Base-by-base conservation (phyloP, 30 jellyfish, hydroid and myxozoan species). In the Pelagia noctiluca region DNA sequence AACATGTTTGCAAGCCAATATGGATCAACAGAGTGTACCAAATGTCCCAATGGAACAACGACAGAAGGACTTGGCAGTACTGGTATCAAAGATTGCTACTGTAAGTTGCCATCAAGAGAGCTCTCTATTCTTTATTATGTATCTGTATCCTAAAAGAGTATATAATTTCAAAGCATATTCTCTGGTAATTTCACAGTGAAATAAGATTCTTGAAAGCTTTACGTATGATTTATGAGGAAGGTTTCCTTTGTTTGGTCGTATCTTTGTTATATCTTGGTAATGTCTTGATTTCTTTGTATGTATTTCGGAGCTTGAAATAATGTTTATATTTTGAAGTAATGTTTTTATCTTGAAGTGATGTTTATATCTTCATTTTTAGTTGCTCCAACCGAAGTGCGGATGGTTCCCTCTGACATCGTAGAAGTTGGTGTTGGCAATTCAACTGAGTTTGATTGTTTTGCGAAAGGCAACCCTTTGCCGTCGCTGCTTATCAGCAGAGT, bases 391-490 rank as follows among this genome's bases (percentile, higher is more conserved):
- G 80, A 83, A 68, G 71, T 79, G 21, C 57, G 70, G 61, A 78
- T 90, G 89, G 36, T 57, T 8, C 97, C 96, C 30, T 86, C 65
- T 34, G 93, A 76, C 57, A 28, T 80, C 31, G 37, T 83, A 16
- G 90, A 74, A 10, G 91, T 37, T 0, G 32, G 82, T 61, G 90
- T 31, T 34, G 97, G 96, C 19, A 91, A 72, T 13, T 63, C 57
- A n/a, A 69, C 84, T 33, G 49, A 24, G 10, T 68, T 90, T 71
- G 88, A 84, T 29, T 90, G 97, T 69, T 73, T 35, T 53, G 97
- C 88, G 21, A 79, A 61, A 42, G 97, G 97, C 37, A 78, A 48
- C 50, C 97, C 97, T 16, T 47, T 92, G 25, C 97, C 97, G 24
- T 78, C 70, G 61, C 63, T 90, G 42, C 80, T 31, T 29, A 89